Base-by-base conservation (phyloP, 2,888 invertebrate species). In the Scaptomyza polygonia region DNA sequence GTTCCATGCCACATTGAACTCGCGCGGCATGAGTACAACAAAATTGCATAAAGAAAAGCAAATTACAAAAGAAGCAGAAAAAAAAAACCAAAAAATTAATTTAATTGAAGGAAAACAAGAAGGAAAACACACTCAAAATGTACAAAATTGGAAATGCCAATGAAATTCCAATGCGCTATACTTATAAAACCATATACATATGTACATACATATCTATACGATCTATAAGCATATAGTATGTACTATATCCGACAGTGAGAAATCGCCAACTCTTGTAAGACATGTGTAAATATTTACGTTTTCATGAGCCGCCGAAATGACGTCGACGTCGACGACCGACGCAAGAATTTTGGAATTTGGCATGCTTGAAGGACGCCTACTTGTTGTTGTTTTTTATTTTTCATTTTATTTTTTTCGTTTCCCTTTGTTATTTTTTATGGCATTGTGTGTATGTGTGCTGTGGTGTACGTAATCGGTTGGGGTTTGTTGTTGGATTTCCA, bases 301-400 rank as follows among this genome's bases (percentile, higher is more conserved):
- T 39, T 70, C 54, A 47, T 42, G 30, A 42, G 54, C 36, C 58
- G 54, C 36, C 58, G 51, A 70, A 77, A 71, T 84, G 87, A 87
- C 87, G 82, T 85, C 75, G 79, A 79, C 80, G 79, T 79, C 87
- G 86, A 74, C 87, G 87, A 82, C 79, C 82, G 82, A 85, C 85
- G 82, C 87, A 85, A 87, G 85, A 83, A 87, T 83, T 83, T 83
- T 83, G 82, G 82, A 83, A 83, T 83, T 87, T 79, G 79, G 85
- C 87, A 79, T 81, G 87, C 67, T 73, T 61, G 82, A 83, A 87
- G 82, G 87, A 87, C 82, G 85, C 79, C 82, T 61, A 79, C 73
- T 57, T 71, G 66, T 77, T 73, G 61, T 67, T 68, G 42, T 39
- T 9, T 39, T 39, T 58, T 66, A 5, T 12, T n/a, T 34, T 1